Percentiles rank a stretch among this genome's conserved stretches.
phyloP scores from a whole-genome alignment of 2,888 invertebrate species.

The Pogonocherus hispidulus region DNA sequence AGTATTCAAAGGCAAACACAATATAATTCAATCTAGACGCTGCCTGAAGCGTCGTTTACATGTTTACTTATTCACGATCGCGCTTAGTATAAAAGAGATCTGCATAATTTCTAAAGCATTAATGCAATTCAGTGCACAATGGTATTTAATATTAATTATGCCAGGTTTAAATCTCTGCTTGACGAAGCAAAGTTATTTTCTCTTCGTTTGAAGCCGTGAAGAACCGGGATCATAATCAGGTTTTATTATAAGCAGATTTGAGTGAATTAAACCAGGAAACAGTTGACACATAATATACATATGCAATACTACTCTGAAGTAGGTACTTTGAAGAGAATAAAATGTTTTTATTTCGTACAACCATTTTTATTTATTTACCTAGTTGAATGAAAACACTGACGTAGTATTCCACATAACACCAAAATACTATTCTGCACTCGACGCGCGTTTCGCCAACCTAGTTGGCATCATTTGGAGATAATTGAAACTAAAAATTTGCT shows the following conservation, averaged over 20 bases:
- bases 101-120: constrained; percentile 1
- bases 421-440: too few species aligned
- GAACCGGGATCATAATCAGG: not conserved
- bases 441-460: too few species aligned
- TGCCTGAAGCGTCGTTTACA: not conserved
- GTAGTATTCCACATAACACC: too few species aligned
- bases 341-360: too few species aligned
- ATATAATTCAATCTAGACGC: not conserved
- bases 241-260: constrained; percentile 11
- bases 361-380: too few species aligned
- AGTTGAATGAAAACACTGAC: too few species aligned
- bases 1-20: too few species aligned
- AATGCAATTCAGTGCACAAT: constrained; percentile 5
- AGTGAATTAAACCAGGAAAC: not conserved
- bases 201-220: not conserved
- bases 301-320: too few species aligned
- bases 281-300: too few species aligned
- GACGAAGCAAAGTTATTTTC: not conserved
- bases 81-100: not conserved
- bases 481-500: too few species aligned
- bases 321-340: too few species aligned
- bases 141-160: not conserved
- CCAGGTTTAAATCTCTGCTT: not conserved
- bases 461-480: too few species aligned
- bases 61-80: not conserved